phyloP scores from a whole-genome alignment of 2,888 invertebrate species.

The Clanis bilineata region DNA sequence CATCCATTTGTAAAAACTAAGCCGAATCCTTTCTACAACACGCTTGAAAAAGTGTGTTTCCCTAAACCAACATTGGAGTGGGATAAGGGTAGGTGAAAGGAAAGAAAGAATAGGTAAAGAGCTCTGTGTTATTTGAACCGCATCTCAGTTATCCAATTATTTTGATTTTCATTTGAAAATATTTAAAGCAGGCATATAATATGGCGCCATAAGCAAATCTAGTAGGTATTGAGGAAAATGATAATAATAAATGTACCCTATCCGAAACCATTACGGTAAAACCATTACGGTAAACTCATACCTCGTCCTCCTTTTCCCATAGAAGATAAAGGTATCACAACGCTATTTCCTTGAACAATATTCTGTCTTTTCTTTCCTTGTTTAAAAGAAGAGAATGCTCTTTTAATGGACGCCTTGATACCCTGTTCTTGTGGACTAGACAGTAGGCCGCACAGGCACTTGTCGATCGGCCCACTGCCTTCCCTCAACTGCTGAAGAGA shows the following conservation, averaged over 20 bases:
- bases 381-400: conserved; percentile 34
- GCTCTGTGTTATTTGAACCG: too few species aligned
- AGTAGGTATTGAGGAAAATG: not conserved
- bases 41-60: too few species aligned
- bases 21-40: too few species aligned
- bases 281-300: conserved; percentile 11
- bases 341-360: not conserved
- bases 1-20: too few species aligned
- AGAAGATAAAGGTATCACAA: conserved; percentile 37
- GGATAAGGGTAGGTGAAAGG: too few species aligned
- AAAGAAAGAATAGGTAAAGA: too few species aligned
- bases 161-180: too few species aligned
- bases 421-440: conserved; percentile 34
- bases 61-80: too few species aligned
- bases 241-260: not conserved
- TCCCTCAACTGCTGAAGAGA: conserved; percentile 43
- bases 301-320: conserved; percentile 36
- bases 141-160: too few species aligned
- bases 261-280: not conserved
- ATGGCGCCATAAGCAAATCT: too few species aligned
- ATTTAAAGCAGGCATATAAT: too few species aligned
- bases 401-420: conserved; percentile 47
- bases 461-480: conserved; percentile 46
- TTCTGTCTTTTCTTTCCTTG: conserved; percentile 18
- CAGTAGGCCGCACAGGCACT: conserved; percentile 50